Percentiles rank a stretch among this genome's conserved stretches.
Evolutionary conservation across 2,113 vertebrate species (phyloP).

Genomic region (Gadus chalcogrammus): DNA sequence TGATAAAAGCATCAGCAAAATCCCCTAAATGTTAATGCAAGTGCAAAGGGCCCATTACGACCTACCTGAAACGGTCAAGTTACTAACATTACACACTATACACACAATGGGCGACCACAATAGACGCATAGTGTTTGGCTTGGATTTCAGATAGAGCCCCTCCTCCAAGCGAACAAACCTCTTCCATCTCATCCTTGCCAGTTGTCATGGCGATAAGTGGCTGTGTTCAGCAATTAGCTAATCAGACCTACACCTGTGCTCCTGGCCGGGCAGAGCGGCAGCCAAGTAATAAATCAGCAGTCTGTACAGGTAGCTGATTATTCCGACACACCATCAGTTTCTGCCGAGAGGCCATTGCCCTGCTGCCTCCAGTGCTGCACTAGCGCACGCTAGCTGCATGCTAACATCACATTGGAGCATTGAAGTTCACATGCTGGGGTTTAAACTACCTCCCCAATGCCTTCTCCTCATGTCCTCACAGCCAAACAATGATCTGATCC

Average conservation of each 20-base stretch:
- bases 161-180: conserved; percentile 36
- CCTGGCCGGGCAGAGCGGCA: conserved; percentile 76
- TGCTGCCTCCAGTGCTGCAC: conserved; percentile 26
- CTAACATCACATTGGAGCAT: conserved; percentile 61
- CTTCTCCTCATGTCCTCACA: conserved; percentile 37
- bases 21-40: too few species aligned
- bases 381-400: conserved; percentile 69
- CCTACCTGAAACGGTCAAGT: not conserved
- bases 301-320: conserved; percentile 80
- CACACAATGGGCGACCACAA: not conserved
- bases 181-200: conserved; percentile 57
- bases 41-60: too few species aligned
- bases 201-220: conserved; percentile 78
- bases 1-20: too few species aligned
- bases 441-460: conserved; percentile 58
- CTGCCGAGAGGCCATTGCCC: conserved; percentile 72
- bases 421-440: not conserved
- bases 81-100: not conserved
- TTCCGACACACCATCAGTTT: conserved; percentile 80
- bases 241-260: conserved; percentile 81
- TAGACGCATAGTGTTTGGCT: not conserved
- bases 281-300: conserved; percentile 79
- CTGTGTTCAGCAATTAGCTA: conserved; percentile 81
- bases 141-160: not conserved
- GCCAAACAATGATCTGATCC: not conserved